Conservation (phyloP, 1,140 invertebrate species). For the Chironomus tepperi region DNA sequence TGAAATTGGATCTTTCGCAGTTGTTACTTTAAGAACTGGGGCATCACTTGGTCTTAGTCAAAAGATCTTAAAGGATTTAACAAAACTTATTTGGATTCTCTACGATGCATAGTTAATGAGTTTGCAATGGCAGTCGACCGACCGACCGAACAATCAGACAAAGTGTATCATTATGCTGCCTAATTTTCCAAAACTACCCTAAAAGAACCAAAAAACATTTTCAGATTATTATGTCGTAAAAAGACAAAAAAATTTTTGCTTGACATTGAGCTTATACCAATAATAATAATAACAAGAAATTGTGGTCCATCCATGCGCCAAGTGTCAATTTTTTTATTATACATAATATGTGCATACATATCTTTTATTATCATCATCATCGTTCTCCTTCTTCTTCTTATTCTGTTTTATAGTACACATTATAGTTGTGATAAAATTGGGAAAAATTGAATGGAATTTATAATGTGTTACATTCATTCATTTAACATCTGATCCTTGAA, state of each 20-base stretch:
- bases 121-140: too few species aligned
- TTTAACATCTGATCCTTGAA: not conserved
- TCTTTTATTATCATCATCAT: too few species aligned
- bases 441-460: not conserved
- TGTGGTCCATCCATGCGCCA: conserved; percentile 5
- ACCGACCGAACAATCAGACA: too few species aligned
- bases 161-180: too few species aligned
- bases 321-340: not conserved
- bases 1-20: too few species aligned
- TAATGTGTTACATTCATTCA: not conserved
- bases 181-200: too few species aligned
- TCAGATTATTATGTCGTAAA: not conserved
- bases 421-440: not conserved
- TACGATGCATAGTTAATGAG: too few species aligned
- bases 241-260: not conserved
- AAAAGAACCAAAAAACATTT: not conserved
- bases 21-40: too few species aligned
- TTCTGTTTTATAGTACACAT: not conserved
- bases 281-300: not conserved
- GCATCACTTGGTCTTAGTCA: too few species aligned
- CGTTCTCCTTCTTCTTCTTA: not conserved
- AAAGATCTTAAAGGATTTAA: too few species aligned
- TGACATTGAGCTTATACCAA: not conserved
- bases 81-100: too few species aligned
- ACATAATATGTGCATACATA: too few species aligned